Conservation (phyloP, 2,113 vertebrate genomes). For the mouse (Mus musculus) region GRCm39 chr8:120258501-120259000, state of each 20-base stretch:
- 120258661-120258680: not conserved
- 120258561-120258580: not conserved
- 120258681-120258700: not conserved
- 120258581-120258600: not conserved
- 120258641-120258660: not conserved
- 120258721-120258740: not conserved
- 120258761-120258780: not conserved
- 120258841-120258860: not conserved
- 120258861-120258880: not conserved
- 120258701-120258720: not conserved
- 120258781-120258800: not conserved
- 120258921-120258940: not conserved
- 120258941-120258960: rapidly evolving
- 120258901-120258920: not conserved
- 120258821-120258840: not conserved
- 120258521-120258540: not conserved
- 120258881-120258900: not conserved
- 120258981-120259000: not conserved
- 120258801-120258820: not conserved
- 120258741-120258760: not conserved
- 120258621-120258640: not conserved
- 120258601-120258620: not conserved
- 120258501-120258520: not conserved
- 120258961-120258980: rapidly evolving
- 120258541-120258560: not conserved